These are phyloP conservation scores for Trichopoda pennipes DNA, from an alignment of 2,888 invertebrate species.

Conservation along the genomic window DNA sequence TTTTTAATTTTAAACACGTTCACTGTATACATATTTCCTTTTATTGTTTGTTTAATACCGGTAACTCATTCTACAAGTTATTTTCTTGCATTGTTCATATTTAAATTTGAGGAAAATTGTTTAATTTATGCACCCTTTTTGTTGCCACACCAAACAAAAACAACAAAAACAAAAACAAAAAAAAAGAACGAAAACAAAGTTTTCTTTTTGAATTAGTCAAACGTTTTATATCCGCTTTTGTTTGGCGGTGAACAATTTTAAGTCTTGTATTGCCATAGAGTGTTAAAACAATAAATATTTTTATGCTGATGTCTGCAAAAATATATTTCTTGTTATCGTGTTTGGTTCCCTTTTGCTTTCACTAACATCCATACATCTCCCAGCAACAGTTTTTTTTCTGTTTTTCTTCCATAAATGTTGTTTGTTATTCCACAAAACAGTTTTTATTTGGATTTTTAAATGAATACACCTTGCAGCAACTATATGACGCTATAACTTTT, in stretches of 20 bases:
- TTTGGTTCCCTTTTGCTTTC: background rate
- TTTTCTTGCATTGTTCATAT: slow-evolving; percentile 53
- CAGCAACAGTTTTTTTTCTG: slow-evolving; percentile 7
- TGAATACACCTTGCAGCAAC: slow-evolving; percentile 57
- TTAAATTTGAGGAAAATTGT: slow-evolving; percentile 19
- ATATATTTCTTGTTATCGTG: slow-evolving; percentile 33
- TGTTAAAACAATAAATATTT: slow-evolving; percentile 68
- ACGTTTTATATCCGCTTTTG: slow-evolving; percentile 41
- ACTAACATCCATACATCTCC: slow-evolving; percentile 13
- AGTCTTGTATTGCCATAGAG: slow-evolving; percentile 29
- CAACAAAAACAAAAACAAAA: slow-evolving; percentile 24
- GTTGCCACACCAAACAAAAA: slow-evolving; percentile 19
- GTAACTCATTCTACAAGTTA: slow-evolving; percentile 22
- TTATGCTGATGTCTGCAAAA: slow-evolving; percentile 61
- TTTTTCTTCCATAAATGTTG: slow-evolving; percentile 48
- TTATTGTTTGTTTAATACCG: slow-evolving; percentile 59
- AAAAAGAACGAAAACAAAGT: slow-evolving; percentile 42
- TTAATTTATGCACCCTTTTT: slow-evolving; percentile 68
- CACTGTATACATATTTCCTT: slow-evolving; percentile 2
- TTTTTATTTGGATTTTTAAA: slow-evolving; percentile 40
- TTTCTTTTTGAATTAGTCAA: slow-evolving; percentile 66
- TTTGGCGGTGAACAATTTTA: background rate
- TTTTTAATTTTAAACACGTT: slow-evolving; percentile 1
- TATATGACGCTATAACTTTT: slow-evolving; percentile 47
- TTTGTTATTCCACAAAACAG: slow-evolving; percentile 50